phyloP scores from a whole-genome alignment of 2,888 invertebrate genomes.

The Argyresthia goedartella region DNA sequence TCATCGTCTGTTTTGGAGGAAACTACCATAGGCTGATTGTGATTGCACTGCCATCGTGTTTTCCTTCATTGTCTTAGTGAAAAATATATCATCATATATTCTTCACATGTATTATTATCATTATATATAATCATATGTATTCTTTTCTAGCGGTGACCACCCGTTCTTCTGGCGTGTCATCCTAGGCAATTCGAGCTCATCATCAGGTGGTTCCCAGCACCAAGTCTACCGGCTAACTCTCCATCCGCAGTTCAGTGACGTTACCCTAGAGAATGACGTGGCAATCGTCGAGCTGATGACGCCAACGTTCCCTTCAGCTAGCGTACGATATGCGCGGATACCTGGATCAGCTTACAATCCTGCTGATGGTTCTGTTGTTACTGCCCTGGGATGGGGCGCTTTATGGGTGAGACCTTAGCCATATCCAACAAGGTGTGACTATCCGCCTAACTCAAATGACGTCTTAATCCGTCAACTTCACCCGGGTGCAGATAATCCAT shows the following conservation, averaged over 20 bases:
- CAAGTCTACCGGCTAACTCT: conserved; percentile 12
- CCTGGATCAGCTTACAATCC: not conserved
- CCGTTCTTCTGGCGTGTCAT: conserved; percentile 21
- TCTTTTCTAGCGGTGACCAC: conserved; percentile 18
- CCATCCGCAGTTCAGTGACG: conserved; percentile 20
- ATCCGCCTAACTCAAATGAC: too few relatives aligned
- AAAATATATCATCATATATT: too few relatives aligned
- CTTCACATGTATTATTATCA: too few relatives aligned
- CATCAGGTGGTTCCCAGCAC: conserved; percentile 26
- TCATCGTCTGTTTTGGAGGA: too few relatives aligned
- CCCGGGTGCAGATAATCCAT: too few relatives aligned
- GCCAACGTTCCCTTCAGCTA: conserved; percentile 16
- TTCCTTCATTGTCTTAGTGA: too few relatives aligned
- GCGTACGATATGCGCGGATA: conserved; percentile 11
- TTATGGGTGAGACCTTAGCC: conserved; percentile 6
- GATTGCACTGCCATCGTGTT: too few relatives aligned
- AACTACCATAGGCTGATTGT: too few relatives aligned
- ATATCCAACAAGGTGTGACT: too few relatives aligned
- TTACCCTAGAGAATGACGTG: conserved; percentile 24
- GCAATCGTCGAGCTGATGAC: conserved; percentile 22
- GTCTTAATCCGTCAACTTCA: too few relatives aligned
- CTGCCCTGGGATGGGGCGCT: conserved; percentile 6
- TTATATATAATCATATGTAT: not conserved
- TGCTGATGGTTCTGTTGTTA: conserved; percentile 1
- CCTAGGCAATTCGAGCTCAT: conserved; percentile 22